These are phyloP conservation scores for Rhizoglyphus robini DNA, from an alignment of 1,140 invertebrate species.

Conservation along the genomic window DNA sequence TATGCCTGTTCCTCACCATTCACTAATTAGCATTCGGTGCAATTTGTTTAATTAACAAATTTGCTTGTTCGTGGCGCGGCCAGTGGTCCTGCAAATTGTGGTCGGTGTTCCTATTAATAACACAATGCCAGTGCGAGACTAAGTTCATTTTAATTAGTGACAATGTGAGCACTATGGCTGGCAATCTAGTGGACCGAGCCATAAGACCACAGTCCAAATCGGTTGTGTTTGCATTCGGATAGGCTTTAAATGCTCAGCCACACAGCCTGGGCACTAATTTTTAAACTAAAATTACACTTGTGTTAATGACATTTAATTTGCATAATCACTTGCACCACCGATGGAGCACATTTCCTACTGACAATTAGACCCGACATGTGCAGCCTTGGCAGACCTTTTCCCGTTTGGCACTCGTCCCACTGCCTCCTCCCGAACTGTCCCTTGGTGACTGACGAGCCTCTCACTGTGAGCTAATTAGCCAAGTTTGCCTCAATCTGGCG, in stretches of 20 bases:
- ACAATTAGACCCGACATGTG: too few species aligned
- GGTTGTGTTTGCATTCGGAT: background rate
- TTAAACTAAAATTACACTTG: conserved; percentile 8
- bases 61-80: background rate
- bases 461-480: background rate
- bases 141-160: conserved; percentile 8
- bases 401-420: background rate
- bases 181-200: too few species aligned
- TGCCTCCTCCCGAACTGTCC: too few species aligned
- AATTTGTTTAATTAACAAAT: conserved; percentile 15
- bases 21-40: conserved; percentile 7
- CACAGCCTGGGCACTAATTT: background rate
- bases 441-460: background rate
- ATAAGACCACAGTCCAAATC: too few species aligned
- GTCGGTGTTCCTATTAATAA: conserved; percentile 1
- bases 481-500: background rate
- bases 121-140: background rate
- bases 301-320: conserved; percentile 9
- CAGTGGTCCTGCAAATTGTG: background rate
- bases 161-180: too few species aligned
- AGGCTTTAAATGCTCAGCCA: too few species aligned
- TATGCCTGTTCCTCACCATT: too few species aligned
- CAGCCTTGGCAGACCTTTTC: background rate
- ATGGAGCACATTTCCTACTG: background rate
- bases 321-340: background rate